Conservation (phyloP, 2,113 vertebrate species). For the Pangasianodon gigas region DNA sequence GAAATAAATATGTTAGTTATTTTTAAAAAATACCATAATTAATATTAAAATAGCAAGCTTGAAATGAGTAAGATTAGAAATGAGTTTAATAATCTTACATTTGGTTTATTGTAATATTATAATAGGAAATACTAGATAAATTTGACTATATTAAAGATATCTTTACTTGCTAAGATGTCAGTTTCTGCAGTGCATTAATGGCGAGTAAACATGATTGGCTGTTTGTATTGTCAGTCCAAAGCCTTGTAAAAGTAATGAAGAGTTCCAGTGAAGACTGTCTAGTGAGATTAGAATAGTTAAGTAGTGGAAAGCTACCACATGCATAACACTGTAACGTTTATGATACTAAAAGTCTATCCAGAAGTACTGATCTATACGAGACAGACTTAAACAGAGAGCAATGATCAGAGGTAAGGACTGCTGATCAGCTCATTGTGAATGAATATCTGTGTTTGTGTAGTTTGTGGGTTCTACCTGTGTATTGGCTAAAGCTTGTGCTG, state of each 20-base stretch:
- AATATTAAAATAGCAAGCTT: too few species aligned
- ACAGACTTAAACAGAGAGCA: background rate
- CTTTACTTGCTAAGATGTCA: background rate
- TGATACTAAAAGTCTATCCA: too few species aligned
- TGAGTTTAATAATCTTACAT: background rate
- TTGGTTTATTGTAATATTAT: background rate
- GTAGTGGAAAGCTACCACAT: too few species aligned
- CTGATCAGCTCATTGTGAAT: background rate
- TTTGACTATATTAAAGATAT: background rate
- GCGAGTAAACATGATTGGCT: background rate
- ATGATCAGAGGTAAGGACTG: background rate
- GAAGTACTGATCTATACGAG: background rate
- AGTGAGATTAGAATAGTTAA: background rate
- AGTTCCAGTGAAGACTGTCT: background rate
- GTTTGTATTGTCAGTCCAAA: background rate
- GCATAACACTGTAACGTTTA: too few species aligned
- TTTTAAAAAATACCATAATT: too few species aligned
- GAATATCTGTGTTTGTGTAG: background rate
- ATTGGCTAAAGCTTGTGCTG: conserved; percentile 50
- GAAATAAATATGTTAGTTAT: background rate
- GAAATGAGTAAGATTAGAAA: background rate
- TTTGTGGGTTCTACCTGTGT: conserved; percentile 63
- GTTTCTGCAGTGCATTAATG: background rate
- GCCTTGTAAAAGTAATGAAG: background rate
- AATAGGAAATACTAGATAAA: background rate